Percentiles rank a stretch among this genome's conserved stretches.
Conservation (phyloP, 2,888 invertebrate genomes). For the Sceliomorpha sp. region DNA sequence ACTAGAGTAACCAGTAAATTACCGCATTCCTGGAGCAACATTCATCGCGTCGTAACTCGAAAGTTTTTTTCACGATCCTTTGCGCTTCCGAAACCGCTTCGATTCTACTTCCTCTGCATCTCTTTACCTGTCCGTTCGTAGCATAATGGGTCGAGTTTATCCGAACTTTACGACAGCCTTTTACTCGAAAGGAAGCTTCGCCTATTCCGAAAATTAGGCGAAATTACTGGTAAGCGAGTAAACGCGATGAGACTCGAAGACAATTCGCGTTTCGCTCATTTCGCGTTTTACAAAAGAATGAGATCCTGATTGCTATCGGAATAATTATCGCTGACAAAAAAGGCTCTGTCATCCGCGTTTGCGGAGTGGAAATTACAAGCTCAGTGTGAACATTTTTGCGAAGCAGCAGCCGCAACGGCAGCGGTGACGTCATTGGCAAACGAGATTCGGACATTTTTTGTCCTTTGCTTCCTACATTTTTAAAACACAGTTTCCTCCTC, state of each 20-base stretch:
- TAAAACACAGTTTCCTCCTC: slow-evolving; percentile 39
- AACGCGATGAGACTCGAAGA: too few species aligned
- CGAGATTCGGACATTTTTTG: slow-evolving; percentile 21
- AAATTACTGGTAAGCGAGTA: too few species aligned
- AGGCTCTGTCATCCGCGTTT: slow-evolving; percentile 10
- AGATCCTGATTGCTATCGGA: slow-evolving; percentile 19
- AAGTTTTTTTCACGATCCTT: slow-evolving; percentile 12
- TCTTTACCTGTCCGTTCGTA: slow-evolving; percentile 4
- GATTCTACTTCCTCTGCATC: slow-evolving; percentile 9
- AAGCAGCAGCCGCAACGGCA: slow-evolving; percentile 11
- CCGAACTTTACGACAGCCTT: slow-evolving; percentile 3
- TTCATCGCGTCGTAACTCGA: slow-evolving; percentile 19
- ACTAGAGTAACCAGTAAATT: slow-evolving; percentile 2
- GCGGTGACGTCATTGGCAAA: too few species aligned
- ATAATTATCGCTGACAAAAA: slow-evolving; percentile 23
- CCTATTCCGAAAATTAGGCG: too few species aligned
- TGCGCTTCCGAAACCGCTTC: slow-evolving; percentile 13
- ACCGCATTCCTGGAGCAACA: slow-evolving; percentile 5
- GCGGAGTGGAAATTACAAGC: slow-evolving; percentile 20
- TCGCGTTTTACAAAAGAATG: not conserved
- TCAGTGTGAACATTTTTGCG: slow-evolving; percentile 33
- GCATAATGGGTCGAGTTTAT: slow-evolving; percentile 5
- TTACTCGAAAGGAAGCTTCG: not conserved
- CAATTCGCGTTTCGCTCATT: too few species aligned
- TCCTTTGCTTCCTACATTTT: slow-evolving; percentile 40